phyloP scores from a whole-genome alignment of 2,113 vertebrate species.

The Haemorhous mexicanus region DNA sequence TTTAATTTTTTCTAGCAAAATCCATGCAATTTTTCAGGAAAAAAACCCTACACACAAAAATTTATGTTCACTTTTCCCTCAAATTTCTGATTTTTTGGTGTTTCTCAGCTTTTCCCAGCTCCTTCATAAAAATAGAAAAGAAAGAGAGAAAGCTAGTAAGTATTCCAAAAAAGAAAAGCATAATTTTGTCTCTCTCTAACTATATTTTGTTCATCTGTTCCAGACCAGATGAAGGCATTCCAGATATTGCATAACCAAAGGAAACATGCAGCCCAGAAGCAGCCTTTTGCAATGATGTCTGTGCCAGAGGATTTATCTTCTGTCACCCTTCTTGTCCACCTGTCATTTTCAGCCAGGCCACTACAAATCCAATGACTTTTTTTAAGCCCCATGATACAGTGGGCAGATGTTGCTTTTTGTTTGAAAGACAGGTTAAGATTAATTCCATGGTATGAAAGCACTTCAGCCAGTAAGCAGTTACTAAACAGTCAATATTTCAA shows the following conservation, averaged over 20 bases:
- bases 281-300: not conserved
- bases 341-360: not conserved
- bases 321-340: not conserved
- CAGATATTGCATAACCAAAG: not conserved
- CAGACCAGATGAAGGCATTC: not conserved
- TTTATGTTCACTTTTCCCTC: not conserved
- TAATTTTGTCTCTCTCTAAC: not conserved
- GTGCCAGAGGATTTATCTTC: not conserved
- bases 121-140: not conserved
- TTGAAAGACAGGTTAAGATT: not conserved
- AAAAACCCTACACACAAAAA: not conserved
- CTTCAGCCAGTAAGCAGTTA: not conserved
- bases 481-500: constrained; percentile 17
- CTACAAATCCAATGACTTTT: not conserved
- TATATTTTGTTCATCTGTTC: not conserved
- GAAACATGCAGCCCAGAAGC: not conserved
- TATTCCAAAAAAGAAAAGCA: not conserved
- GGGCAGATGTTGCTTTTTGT: not conserved
- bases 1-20: not conserved
- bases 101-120: not conserved
- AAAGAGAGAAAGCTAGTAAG: not conserved
- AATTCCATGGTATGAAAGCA: not conserved
- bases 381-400: not conserved
- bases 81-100: not conserved
- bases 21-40: not conserved